Evolutionary conservation across 1,140 invertebrate genomes (phyloP).

Genomic region (Cydia strobilella): DNA sequence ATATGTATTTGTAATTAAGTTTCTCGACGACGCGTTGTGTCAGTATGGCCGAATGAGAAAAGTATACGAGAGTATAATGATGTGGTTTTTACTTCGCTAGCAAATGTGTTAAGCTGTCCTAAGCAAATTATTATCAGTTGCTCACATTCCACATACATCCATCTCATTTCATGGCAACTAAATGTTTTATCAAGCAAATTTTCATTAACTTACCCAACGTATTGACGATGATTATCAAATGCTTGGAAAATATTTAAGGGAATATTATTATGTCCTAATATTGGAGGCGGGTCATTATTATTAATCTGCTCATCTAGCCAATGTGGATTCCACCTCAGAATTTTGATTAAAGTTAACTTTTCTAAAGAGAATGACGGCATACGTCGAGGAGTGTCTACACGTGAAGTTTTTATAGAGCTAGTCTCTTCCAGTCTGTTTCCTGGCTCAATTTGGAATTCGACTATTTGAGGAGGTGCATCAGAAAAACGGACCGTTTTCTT

Average conservation of each 20-base stretch:
- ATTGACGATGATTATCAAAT: slow-evolving; percentile 61
- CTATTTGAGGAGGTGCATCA: slow-evolving; percentile 46
- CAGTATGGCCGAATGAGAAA: too few species aligned
- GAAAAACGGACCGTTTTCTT: slow-evolving; percentile 64
- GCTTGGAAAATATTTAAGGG: slow-evolving; percentile 59
- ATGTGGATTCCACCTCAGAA: slow-evolving; percentile 67
- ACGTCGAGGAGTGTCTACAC: slow-evolving; percentile 48
- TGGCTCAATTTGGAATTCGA: slow-evolving; percentile 62
- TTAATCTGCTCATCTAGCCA: slow-evolving; percentile 67
- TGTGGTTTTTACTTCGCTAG: too few species aligned
- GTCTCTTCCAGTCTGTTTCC: slow-evolving; percentile 69
- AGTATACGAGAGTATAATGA: too few species aligned
- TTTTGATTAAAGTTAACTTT: slow-evolving; percentile 65
- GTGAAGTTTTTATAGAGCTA: slow-evolving; percentile 54
- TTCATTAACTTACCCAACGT: slow-evolving; percentile 62
- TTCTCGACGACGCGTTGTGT: too few species aligned
- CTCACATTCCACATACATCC: too few species aligned
- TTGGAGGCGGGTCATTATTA: slow-evolving; percentile 61
- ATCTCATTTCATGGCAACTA: too few species aligned
- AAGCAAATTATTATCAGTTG: too few species aligned
- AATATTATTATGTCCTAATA: slow-evolving; percentile 60
- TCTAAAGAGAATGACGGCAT: slow-evolving; percentile 60
- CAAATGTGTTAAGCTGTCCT: too few species aligned
- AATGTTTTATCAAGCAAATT: not conserved
- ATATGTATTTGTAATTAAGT: too few species aligned